A percentile compares a stretch with the other conserved stretches of the same genome.
phyloP scores from a whole-genome alignment of 2,113 vertebrate genomes.

The Mionectes macconnelli region DNA sequence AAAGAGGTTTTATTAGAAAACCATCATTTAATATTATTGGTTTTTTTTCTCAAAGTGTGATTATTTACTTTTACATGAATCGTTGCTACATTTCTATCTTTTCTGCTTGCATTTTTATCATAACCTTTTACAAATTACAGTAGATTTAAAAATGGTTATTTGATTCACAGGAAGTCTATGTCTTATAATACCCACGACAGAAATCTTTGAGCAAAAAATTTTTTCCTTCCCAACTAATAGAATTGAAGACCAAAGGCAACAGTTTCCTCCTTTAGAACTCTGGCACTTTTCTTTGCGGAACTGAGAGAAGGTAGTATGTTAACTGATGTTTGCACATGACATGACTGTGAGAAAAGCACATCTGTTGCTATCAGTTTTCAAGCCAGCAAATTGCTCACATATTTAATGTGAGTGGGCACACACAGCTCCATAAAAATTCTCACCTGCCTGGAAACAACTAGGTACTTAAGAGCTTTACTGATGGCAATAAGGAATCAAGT shows the following conservation, averaged over 20 bases:
- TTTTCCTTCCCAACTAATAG: not conserved
- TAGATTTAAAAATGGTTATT: not conserved
- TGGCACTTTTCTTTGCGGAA: not conserved
- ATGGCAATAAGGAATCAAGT: not conserved
- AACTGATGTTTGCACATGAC: not conserved
- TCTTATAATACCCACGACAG: not conserved
- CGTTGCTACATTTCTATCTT: not conserved
- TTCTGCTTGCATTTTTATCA: not conserved
- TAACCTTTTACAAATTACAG: not conserved
- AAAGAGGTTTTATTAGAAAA: not conserved
- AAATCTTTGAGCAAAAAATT: not conserved
- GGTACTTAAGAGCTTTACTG: not conserved
- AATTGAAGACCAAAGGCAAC: not conserved
- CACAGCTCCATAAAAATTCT: not conserved
- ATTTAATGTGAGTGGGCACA: not conserved
- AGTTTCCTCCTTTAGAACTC: not conserved
- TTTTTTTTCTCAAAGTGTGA: fast-evolving
- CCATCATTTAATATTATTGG: not conserved
- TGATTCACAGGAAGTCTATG: not conserved
- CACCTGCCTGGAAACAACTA: not conserved
- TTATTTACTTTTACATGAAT: not conserved
- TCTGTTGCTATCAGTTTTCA: not conserved
- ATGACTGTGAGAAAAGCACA: not conserved
- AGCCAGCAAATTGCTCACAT: not conserved
- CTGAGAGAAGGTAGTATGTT: not conserved